Base-by-base conservation (phyloP, 2,888 invertebrate genomes). In the Conchocele bisecta region DNA sequence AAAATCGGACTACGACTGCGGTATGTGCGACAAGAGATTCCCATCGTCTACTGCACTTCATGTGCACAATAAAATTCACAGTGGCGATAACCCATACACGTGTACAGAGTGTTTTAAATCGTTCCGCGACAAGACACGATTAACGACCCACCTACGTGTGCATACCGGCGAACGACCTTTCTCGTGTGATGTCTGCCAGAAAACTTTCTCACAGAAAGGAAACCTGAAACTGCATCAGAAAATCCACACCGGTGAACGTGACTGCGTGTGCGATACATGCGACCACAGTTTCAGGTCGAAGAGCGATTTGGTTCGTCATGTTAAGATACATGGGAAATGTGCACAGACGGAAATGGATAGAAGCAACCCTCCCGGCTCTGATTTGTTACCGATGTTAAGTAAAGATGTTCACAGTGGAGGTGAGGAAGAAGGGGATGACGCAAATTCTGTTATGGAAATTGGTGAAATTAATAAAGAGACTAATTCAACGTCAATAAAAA, bases 221-320 rank as follows among this genome's bases (percentile, higher is more conserved):
- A 70, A 70, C 42, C 29, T 70, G 17, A 70, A 70, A 35, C 26
- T 70, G 6, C 70, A 70, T 57, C 61, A 69, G 68, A 69, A 69
- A 41, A 69, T 69, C 13, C 68, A 69, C 31, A 41, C 61, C 0
- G 68, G 61, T 13, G 64, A 64, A 28, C 22, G 48, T 2, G 56
- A 64, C 29, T 59, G 59, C 42, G 6, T 42, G 9, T 66, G 66
- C 37, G 37, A 29, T 9, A 26, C 42, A 7, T 66, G 66, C 26
- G 46, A 48, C 5, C 35, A 51, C 20, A 51, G 59, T n/a, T 66
- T 58, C 50, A 37, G 66, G n/a, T 39, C 51, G 2, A 50, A 56
- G 15, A 59, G 59, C 5, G 66, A 66, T 20, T 46, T 66, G 9
- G 28, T 59, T 13, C 41, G 66, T 15, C 66, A 66, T 22, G 37